Evolutionary conservation across 2,888 invertebrate genomes (phyloP), one percentile per base, ranked within the genome.

Genomic region (Drosophila anomelani): DNA sequence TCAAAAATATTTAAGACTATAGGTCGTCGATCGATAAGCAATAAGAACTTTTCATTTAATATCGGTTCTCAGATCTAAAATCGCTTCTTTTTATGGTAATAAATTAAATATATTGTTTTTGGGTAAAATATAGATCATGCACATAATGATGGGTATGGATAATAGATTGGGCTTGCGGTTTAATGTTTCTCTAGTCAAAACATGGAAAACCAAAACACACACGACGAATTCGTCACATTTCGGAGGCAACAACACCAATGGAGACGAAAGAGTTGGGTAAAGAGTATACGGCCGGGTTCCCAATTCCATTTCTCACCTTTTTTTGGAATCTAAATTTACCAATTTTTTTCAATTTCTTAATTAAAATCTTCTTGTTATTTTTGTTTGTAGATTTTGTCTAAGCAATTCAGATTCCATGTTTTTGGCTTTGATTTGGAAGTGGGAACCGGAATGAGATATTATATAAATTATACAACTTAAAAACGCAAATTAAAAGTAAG

Each of bases 111-210:
- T 36, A 46, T 53, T 41, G 36, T 49, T n/a, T 57, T 64, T 67
- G 55, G 63, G 59, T 70, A 67, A 53, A 77, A 71, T 43, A 79
- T 80, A 76, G 76, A 78, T 82, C 83, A 83, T 83, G 83, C 83
- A 85, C 79, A 76, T 57, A 54, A 62, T 73, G 60, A 23, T 36
- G 38, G 44, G 29, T 34, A 10, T 36, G 34, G 47, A 41, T 62
- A 54, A 70, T 62, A 66, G 51, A 57, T 67, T 58, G 67, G 71
- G 47, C 38, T 62, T 58, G 54, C 15, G 38, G 17, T 71, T 54
- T 39, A 39, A 34, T 53, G 46, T 56, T 58, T 72, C 69, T 47
- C 26, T 47, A 78, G 57, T 57, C 72, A 80, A 80, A 75, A 76
- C 56, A 62, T 71, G 73, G 75, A 67, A 75, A 78, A 81, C 80